Base-by-base conservation (phyloP, 2,888 invertebrate genomes). In the Eilema depressum region DNA sequence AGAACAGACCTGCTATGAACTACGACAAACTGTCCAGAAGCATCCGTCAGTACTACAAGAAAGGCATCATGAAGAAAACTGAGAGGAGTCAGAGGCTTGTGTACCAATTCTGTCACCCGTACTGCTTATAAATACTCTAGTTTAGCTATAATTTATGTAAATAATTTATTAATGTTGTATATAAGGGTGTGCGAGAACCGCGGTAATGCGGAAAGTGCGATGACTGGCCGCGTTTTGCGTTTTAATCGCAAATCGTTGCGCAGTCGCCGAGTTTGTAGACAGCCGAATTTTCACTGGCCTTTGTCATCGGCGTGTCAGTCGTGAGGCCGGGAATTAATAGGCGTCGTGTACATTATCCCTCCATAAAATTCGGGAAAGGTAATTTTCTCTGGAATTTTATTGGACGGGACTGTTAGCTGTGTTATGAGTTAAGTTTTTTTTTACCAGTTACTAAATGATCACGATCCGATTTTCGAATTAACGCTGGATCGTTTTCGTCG, bases 41-140 rank as follows among this genome's bases (percentile, higher is more conserved):
- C 83, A 99, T 99, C 89, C 96, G 99, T 67, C 99, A 99, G 92
- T 99, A 99, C 95, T 99, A 99, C 96, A 99, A 99, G 95, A 99
- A 99, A 94, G 99, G 99, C 70, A 99, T 99, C 92, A 99, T 99
- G 98, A 99, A 99, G 96, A 99, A 99, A 93, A 99, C 99, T 0
- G 99, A 99, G 91, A 96, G 99, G 79, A 99, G 99, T 83, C 99
- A 99, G 95, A 96, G 99, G 90, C 97, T 99, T 85, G 99, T 99
- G 76, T 99, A 99, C 95, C 99, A 99, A 95, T 99, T 99, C 95
- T 99, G 99, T 92, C 98, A 98, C 91, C 98, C 99, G 25, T 99
- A 99, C 94, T 97, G 97, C 89, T 96, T 98, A 91, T 98, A 97
- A 96, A 89, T 83, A 83, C 82, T 85, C 79, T 72, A 73, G 71